phyloP scores from a whole-genome alignment of 2,797 vertebrate genomes.

The Sebastes cheni region DNA sequence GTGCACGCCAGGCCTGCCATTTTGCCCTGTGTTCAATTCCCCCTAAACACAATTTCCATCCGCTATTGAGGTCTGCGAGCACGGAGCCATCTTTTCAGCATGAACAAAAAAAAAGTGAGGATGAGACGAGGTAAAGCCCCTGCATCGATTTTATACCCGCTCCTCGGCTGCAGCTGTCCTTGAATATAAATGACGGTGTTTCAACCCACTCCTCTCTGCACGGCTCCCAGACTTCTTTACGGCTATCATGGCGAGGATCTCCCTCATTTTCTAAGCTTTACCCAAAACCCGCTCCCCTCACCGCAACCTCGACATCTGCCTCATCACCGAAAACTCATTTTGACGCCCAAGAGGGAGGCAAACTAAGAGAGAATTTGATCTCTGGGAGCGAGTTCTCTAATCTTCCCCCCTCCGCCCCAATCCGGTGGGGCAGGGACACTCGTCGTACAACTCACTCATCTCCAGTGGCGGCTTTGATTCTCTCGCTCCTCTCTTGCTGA shows the following conservation, averaged over 20 bases:
- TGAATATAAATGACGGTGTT: constrained; percentile 75
- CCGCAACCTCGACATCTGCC: constrained; percentile 54
- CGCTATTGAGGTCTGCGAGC: not conserved
- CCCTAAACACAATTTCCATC: constrained; percentile 26
- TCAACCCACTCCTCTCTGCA: constrained; percentile 56
- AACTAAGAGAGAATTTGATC: constrained; percentile 72
- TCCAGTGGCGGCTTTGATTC: constrained; percentile 74
- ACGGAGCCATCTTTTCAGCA: constrained; percentile 45
- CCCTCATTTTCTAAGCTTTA: constrained; percentile 62
- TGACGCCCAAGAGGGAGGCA: constrained; percentile 62
- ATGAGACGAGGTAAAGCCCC: constrained; percentile 67
- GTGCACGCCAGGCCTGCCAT: not conserved
- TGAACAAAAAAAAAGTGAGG: constrained; percentile 59
- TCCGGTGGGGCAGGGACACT: constrained; percentile 66
- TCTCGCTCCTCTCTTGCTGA: constrained; percentile 68
- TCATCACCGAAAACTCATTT: constrained; percentile 64
- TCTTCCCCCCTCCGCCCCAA: constrained; percentile 55
- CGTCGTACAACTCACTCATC: constrained; percentile 74
- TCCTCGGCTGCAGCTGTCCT: constrained; percentile 63
- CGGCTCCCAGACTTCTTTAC: constrained; percentile 58
- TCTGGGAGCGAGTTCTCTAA: constrained; percentile 62
- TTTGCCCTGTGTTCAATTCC: constrained; percentile 28
- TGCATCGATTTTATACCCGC: constrained; percentile 73
- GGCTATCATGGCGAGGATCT: constrained; percentile 62
- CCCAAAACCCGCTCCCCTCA: constrained; percentile 47